Evolutionary conservation across 2,113 vertebrate species (phyloP).

Genomic region (Oreotrochilus melanogaster): DNA sequence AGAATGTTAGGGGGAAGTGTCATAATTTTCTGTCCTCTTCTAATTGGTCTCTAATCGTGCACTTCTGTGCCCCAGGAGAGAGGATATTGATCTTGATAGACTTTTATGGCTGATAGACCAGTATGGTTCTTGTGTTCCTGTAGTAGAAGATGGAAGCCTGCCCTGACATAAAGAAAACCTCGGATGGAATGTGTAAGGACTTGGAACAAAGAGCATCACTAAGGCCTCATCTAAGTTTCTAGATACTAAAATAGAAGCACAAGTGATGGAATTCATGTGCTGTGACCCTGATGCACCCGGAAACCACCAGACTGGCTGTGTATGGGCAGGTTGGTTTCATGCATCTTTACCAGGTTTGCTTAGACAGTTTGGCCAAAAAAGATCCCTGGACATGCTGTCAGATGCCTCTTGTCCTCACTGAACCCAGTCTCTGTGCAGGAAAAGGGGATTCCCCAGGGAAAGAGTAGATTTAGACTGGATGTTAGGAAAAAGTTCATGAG

Average conservation of each 20-base stretch:
- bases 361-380: not conserved
- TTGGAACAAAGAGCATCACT: not conserved
- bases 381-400: not conserved
- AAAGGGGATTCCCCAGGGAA: not conserved
- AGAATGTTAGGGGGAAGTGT: not conserved
- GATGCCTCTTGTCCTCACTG: not conserved
- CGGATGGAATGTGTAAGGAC: not conserved
- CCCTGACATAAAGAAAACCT: accelerated
- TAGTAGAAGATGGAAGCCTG: not conserved
- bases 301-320: not conserved
- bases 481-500: no score
- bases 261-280: not conserved
- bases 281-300: not conserved
- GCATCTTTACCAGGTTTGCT: not conserved
- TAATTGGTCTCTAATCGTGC: not conserved
- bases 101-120: not conserved
- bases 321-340: accelerated
- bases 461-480: no score
- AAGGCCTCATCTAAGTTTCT: not conserved
- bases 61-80: not conserved
- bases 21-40: not conserved
- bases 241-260: not conserved
- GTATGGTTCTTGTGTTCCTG: not conserved
- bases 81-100: not conserved
- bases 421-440: not conserved